A percentile compares a stretch with the other conserved stretches of the same genome.
Conservation (phyloP, 2,888 invertebrate genomes). For the Allygus modestus region DNA sequence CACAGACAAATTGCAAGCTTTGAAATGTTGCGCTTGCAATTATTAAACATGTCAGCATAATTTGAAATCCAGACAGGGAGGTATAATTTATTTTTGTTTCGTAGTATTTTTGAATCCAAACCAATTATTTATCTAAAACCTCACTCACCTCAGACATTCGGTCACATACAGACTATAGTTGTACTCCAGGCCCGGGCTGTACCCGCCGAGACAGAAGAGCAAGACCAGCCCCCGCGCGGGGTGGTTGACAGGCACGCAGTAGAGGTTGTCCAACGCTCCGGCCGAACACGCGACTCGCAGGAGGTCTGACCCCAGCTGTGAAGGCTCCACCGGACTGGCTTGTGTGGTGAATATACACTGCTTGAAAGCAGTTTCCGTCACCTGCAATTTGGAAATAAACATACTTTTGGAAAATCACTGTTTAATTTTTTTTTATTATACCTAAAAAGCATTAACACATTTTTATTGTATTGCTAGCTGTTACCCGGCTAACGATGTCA, state of each 20-base stretch:
- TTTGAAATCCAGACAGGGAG: too few relatives aligned
- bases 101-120: too few relatives aligned
- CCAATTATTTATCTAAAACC: too few relatives aligned
- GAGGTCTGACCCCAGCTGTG: slow-evolving; percentile 12
- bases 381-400: slow-evolving; percentile 13
- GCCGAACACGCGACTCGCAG: background rate
- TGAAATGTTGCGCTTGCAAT: too few relatives aligned
- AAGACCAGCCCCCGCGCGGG: slow-evolving; percentile 17
- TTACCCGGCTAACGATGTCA: too few relatives aligned
- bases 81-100: too few relatives aligned
- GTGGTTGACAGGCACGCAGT: slow-evolving; percentile 43
- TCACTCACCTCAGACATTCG: slow-evolving; percentile 73
- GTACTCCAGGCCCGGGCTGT: slow-evolving; percentile 34
- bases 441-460: too few relatives aligned
- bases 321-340: background rate
- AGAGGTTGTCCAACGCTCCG: slow-evolving; percentile 3
- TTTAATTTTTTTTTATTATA: too few relatives aligned
- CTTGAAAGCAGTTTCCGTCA: slow-evolving; percentile 42
- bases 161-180: slow-evolving; percentile 69
- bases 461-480: too few relatives aligned
- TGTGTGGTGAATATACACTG: slow-evolving; percentile 19
- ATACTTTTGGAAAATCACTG: too few relatives aligned
- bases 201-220: slow-evolving; percentile 52
- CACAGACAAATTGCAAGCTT: too few relatives aligned
- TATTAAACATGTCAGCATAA: too few relatives aligned